Conservation (phyloP, 1,140 invertebrate species). For the Myzus persicae region DNA sequence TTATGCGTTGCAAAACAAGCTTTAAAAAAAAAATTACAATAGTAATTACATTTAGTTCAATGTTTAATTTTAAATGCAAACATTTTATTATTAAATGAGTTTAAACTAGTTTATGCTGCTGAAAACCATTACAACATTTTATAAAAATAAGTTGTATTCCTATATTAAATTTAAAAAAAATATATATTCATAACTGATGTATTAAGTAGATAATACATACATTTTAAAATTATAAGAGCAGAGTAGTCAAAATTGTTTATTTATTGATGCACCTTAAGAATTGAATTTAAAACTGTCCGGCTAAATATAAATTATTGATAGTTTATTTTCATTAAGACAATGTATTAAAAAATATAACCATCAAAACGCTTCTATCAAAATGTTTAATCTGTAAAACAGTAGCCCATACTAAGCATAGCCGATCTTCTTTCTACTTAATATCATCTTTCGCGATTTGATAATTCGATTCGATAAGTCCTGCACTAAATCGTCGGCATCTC, state of each 20-base stretch:
- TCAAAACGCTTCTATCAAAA: no score
- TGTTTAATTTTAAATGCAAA: not conserved
- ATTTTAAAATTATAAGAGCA: not conserved
- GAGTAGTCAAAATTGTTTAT: not conserved
- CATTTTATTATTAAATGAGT: not conserved
- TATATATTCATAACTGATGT: not conserved
- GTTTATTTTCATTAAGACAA: not conserved
- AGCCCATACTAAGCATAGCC: not conserved
- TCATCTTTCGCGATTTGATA: not conserved
- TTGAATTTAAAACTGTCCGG: not conserved
- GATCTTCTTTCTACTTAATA: not conserved
- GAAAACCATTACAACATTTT: not conserved
- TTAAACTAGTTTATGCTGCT: not conserved
- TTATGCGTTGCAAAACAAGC: not conserved
- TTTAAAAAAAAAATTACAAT: not conserved
- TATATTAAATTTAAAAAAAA: not conserved
- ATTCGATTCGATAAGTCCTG: not conserved
- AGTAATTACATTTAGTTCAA: not conserved
- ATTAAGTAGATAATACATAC: not conserved
- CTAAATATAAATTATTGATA: not conserved
- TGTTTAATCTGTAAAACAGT: not conserved
- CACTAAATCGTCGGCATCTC: conserved; percentile 39
- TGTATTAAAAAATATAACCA: not conserved
- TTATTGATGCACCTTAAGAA: not conserved
- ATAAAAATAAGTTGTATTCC: not conserved